Conservation (phyloP, 1,140 invertebrate genomes). For the Mizuhopecten yessoensis region DNA sequence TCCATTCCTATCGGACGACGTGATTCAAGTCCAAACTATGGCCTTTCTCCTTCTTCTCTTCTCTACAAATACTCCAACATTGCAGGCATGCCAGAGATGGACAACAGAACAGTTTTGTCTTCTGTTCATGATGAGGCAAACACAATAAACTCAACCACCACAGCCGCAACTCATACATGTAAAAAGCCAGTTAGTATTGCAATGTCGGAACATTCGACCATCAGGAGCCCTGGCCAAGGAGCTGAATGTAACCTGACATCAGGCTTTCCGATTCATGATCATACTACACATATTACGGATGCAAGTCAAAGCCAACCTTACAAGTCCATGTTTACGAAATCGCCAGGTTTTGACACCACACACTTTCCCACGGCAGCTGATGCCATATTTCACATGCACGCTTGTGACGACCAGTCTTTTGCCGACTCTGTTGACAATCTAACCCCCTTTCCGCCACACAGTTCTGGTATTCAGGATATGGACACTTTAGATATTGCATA, state of each 20-base stretch:
- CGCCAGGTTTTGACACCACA: not conserved
- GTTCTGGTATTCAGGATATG: not conserved
- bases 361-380: not conserved
- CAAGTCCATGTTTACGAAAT: not conserved
- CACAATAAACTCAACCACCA: slow-evolving; percentile 11
- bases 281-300: not conserved
- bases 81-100: slow-evolving; percentile 23
- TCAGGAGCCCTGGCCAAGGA: not conserved
- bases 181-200: not conserved
- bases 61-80: slow-evolving; percentile 14
- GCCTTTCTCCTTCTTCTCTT: slow-evolving; percentile 4
- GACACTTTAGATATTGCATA: not conserved
- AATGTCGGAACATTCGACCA: slow-evolving; percentile 31
- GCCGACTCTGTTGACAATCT: slow-evolving; percentile 19
- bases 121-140: slow-evolving; percentile 15
- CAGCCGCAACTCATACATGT: slow-evolving; percentile 17
- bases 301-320: not conserved
- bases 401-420: slow-evolving; percentile 8
- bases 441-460: not conserved
- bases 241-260: not conserved
- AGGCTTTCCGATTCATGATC: slow-evolving; percentile 1
- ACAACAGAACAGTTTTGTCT: not conserved
- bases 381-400: slow-evolving; percentile 17
- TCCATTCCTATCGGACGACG: not conserved
- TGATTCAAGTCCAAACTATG: slow-evolving; percentile 30